These are phyloP conservation scores for Griposia aprilina DNA, from an alignment of 2,888 invertebrate species.

Conservation along the genomic window DNA sequence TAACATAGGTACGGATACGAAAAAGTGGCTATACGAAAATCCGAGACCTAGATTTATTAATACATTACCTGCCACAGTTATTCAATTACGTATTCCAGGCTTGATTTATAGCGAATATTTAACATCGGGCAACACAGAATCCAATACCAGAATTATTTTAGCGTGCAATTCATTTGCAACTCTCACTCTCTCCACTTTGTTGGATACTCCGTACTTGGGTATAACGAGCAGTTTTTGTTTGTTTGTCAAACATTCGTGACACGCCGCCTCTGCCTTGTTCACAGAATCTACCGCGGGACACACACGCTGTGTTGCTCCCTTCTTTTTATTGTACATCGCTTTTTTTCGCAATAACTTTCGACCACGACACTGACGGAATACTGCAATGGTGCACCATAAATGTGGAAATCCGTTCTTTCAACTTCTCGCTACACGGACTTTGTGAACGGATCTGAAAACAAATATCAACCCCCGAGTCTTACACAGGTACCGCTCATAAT, in stretches of 20 bases:
- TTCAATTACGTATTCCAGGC: constrained; percentile 45
- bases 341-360: constrained; percentile 41
- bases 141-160: constrained; percentile 48
- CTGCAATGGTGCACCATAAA: constrained; percentile 32
- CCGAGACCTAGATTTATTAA: constrained; percentile 14
- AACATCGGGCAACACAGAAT: constrained; percentile 35
- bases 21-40: constrained; percentile 1
- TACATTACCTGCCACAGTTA: constrained; percentile 30
- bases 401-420: constrained; percentile 26
- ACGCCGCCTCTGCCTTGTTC: constrained; percentile 33
- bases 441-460: constrained; percentile 54
- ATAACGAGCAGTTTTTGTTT: constrained; percentile 71
- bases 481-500: constrained; percentile 45
- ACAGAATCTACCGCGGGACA: constrained; percentile 18
- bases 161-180: constrained; percentile 28
- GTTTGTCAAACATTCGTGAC: constrained; percentile 70
- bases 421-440: constrained; percentile 30
- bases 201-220: constrained; percentile 54
- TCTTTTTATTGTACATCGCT: constrained; percentile 39
- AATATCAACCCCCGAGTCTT: constrained; percentile 49
- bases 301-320: background rate
- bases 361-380: constrained; percentile 15
- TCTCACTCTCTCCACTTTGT: constrained; percentile 32
- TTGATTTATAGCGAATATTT: constrained; percentile 51
- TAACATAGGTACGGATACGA: background rate